Evolutionary conservation across 2,797 vertebrate genomes (phyloP), one percentile per base, ranked within the genome.

Genomic region (Todus mexicanus): DNA sequence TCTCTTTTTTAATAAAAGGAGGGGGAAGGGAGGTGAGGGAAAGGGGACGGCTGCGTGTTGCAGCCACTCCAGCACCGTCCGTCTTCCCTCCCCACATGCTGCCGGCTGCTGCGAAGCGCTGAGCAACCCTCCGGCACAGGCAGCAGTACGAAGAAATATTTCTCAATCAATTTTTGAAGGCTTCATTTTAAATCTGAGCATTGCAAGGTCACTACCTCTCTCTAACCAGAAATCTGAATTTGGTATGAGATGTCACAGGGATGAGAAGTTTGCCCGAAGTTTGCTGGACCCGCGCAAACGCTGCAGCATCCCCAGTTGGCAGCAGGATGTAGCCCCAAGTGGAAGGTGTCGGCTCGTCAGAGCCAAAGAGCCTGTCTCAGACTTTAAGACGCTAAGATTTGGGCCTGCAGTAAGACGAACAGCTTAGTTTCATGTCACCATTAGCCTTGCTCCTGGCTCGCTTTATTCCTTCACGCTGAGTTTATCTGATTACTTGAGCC

Each of bases 1-100:
- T 89, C 95, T 94, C 95, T 97, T 95, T 97, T 97, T 97, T 97
- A 97, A 97, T 95, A 85, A 97, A 95, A 86, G 83, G 77, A 57
- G 77, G 78, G 95, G 93, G 87, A 85, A 53, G 87, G 90, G 66
- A 81, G 57, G 69, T 4, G 1, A 77, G 60, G 50, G 57, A 54
- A 33, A 59, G 43, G 65, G 73, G 73, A 45, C 0, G 79, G 72
- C 91, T 86, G 84, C 1, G 8, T 63, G 73, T 76, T 26, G 9
- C 75, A 53, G 72, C 79, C 50, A 0, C 42, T 73, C 76, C 69
- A 12, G 72, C 57, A 48, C 54, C 33, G 2, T 76, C 93, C 65
- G 1, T 35, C 0, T 23, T 89, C 88, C 85, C 64, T 83, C 82
- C 38, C 2, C 0, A 10, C 81, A 11, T 0, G 3, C 93, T 61